Evolutionary conservation across 2,113 vertebrate species (phyloP).

Genomic region (Gnathonemus echidnorhynchus): DNA sequence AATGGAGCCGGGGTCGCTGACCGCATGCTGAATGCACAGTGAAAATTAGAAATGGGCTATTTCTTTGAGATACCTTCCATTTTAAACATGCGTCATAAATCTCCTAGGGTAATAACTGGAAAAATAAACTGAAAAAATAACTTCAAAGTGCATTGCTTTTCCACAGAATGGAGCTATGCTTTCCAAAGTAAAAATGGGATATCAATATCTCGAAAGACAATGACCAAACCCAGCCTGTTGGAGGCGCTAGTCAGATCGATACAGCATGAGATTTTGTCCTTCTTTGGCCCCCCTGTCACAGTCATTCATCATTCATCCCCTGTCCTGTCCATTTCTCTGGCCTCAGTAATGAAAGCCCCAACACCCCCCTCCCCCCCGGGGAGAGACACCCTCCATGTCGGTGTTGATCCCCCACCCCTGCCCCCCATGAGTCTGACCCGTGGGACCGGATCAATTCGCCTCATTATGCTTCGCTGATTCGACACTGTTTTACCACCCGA

Average conservation of each 20-base stretch:
- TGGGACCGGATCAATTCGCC: conserved; percentile 23
- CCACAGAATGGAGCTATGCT: background rate
- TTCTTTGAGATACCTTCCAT: background rate
- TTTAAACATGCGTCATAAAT: background rate
- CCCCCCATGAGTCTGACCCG: background rate
- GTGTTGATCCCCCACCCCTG: background rate
- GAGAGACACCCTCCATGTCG: background rate
- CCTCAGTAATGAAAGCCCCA: background rate
- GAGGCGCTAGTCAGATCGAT: background rate
- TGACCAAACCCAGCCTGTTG: background rate
- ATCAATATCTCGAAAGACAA: background rate
- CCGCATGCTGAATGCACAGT: background rate
- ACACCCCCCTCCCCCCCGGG: background rate
- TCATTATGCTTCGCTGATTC: conserved; percentile 22
- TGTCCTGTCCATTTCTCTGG: background rate
- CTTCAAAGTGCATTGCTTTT: background rate
- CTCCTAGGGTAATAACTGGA: background rate
- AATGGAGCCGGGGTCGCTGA: background rate
- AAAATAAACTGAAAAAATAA: background rate
- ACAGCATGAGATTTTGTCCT: background rate
- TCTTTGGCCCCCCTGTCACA: background rate
- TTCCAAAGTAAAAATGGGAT: background rate
- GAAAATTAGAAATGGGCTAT: background rate
- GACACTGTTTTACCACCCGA: conserved; percentile 19
- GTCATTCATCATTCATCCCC: background rate